These are phyloP conservation scores for Psittacus erithacus DNA, from an alignment of 2,113 vertebrate species.

Conservation along the genomic window DNA sequence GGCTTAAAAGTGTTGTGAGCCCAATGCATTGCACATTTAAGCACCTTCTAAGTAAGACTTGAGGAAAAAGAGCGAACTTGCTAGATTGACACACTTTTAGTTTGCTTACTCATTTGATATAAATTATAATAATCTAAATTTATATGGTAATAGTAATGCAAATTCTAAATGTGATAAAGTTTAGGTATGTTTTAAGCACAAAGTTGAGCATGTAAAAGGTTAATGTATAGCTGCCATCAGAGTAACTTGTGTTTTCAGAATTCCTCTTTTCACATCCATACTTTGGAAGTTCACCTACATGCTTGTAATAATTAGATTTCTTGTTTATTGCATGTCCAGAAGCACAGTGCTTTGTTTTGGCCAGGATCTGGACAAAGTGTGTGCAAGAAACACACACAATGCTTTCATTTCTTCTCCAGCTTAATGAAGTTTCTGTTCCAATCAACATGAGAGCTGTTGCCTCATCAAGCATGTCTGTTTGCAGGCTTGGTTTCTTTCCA, in stretches of 20 bases:
- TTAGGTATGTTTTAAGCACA: neutral
- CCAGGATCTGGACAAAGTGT: neutral
- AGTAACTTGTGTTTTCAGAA: neutral
- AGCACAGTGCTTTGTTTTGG: neutral
- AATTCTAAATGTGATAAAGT: neutral
- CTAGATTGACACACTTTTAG: neutral
- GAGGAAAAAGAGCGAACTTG: neutral
- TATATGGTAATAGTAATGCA: neutral
- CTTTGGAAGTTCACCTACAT: neutral
- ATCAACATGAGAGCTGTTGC: neutral
- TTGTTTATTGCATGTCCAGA: neutral
- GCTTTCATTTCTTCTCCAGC: neutral
- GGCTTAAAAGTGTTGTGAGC: neutral
- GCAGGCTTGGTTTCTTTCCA: neutral
- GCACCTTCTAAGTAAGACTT: neutral
- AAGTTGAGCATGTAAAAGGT: neutral
- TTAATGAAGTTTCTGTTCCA: neutral
- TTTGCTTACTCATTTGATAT: neutral
- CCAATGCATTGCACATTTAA: neutral
- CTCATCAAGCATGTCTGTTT: neutral
- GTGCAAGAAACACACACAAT: neutral
- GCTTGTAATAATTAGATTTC: neutral
- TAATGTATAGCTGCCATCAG: accelerated
- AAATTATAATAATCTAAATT: neutral
- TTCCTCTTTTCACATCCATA: neutral